Conservation (phyloP, 2,888 invertebrate genomes). For the Meliscaeva auricollis region DNA sequence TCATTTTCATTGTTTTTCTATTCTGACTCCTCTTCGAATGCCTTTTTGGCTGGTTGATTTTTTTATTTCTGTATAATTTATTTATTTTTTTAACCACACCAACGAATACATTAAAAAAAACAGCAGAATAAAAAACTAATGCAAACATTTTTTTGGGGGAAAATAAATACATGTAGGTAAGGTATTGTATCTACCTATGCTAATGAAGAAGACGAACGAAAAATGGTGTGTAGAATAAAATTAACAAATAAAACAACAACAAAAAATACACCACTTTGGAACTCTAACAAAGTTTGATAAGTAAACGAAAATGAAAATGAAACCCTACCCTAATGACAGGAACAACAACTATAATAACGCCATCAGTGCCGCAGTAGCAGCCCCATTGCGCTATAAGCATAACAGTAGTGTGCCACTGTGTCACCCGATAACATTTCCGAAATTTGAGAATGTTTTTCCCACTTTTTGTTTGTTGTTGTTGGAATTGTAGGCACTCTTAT, state of each 20-base stretch:
- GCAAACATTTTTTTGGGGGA: conserved; percentile 10
- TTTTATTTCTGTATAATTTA: neutral
- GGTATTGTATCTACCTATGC: conserved; percentile 21
- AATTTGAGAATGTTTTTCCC: conserved; percentile 69
- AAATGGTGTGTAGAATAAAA: conserved; percentile 62
- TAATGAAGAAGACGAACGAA: conserved; percentile 60
- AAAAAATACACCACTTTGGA: conserved; percentile 39
- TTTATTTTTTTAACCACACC: conserved; percentile 39
- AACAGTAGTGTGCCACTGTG: conserved; percentile 71
- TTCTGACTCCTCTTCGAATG: conserved; percentile 46
- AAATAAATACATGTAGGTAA: conserved; percentile 25
- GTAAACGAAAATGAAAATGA: conserved; percentile 32
- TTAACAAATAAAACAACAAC: conserved; percentile 46
- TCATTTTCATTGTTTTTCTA: conserved; percentile 47
- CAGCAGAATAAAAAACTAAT: conserved; percentile 31
- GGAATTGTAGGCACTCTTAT: no score
- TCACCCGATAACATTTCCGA: conserved; percentile 71
- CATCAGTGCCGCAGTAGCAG: conserved; percentile 2
- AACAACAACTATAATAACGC: neutral
- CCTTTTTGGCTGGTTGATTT: conserved; percentile 32
- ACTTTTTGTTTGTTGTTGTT: conserved; percentile 25
- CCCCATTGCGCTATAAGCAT: conserved; percentile 1
- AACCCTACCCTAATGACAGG: conserved; percentile 52
- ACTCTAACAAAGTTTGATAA: conserved; percentile 51
- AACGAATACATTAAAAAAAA: conserved; percentile 42